A percentile compares a stretch with the other conserved stretches of the same genome.
Evolutionary conservation across 2,797 vertebrate species (phyloP).

Genomic region (Coregonus ussuriensis): DNA sequence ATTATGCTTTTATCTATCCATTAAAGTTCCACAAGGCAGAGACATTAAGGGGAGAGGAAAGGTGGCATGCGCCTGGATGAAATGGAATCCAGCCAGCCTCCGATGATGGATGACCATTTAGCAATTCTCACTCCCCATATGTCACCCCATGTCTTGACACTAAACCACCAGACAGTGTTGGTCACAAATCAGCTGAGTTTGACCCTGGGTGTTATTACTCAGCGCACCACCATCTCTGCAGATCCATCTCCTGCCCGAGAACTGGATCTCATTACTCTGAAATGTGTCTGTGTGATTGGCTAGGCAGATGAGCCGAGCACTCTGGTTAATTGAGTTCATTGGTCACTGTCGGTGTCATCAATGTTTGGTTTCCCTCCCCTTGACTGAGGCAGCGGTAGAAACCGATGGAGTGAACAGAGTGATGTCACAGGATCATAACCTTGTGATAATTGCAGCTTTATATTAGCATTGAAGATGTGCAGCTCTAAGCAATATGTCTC

Average conservation of each 20-base stretch:
- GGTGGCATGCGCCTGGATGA: not conserved
- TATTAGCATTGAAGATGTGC: not conserved
- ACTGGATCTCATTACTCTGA: not conserved
- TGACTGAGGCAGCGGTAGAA: too few species aligned
- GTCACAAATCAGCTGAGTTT: not conserved
- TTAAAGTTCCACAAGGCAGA: not conserved
- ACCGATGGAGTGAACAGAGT: not conserved
- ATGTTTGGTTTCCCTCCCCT: slow-evolving; percentile 24
- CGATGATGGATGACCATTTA: too few species aligned
- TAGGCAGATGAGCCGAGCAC: not conserved
- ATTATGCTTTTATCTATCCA: slow-evolving; percentile 8
- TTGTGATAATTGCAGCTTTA: not conserved
- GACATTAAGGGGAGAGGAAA: not conserved
- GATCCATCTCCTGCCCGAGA: not conserved
- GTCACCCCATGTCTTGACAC: too few species aligned
- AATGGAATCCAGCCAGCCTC: too few species aligned
- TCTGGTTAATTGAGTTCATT: slow-evolving; percentile 50
- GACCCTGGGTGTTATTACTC: not conserved
- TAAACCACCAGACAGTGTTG: not conserved
- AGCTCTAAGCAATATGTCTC: not conserved
- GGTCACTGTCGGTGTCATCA: slow-evolving; percentile 28
- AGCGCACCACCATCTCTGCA: too few species aligned
- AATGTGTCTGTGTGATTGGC: not conserved
- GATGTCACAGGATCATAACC: not conserved
- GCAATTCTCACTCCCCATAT: too few species aligned